Evolutionary conservation across 1,140 invertebrate genomes (phyloP).

Genomic region (Caenorhabditis inopinata): DNA sequence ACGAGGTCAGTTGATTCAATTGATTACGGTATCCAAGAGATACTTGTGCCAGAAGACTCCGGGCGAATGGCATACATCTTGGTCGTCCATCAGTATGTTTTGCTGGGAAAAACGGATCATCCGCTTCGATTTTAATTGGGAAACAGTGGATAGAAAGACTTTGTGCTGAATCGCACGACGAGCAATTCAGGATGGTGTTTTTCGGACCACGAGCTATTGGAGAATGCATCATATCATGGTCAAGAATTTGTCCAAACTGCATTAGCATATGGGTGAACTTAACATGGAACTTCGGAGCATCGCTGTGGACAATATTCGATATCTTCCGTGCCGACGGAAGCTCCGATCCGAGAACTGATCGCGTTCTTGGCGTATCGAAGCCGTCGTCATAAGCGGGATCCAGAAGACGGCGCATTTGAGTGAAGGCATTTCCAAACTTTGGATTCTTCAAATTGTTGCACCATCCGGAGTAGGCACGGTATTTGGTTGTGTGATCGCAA

Average conservation of each 20-base stretch:
- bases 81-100: slow-evolving; percentile 75
- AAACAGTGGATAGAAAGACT: slow-evolving; percentile 69
- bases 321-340: slow-evolving; percentile 77
- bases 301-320: slow-evolving; percentile 82
- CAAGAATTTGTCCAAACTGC: slow-evolving; percentile 77
- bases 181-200: slow-evolving; percentile 62
- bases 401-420: slow-evolving; percentile 80
- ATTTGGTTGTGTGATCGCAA: slow-evolving; percentile 80
- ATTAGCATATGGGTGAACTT: slow-evolving; percentile 64
- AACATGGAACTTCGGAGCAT: slow-evolving; percentile 67
- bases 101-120: slow-evolving; percentile 72
- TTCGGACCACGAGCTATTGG: slow-evolving; percentile 78
- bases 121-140: slow-evolving; percentile 71
- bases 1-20: slow-evolving; percentile 78
- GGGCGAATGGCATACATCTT: slow-evolving; percentile 87
- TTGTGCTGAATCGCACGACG: slow-evolving; percentile 58
- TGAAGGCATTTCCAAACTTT: slow-evolving; percentile 74
- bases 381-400: slow-evolving; percentile 86
- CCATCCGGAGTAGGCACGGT: slow-evolving; percentile 80
- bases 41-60: slow-evolving; percentile 84
- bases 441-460: slow-evolving; percentile 88
- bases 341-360: slow-evolving; percentile 43
- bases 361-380: slow-evolving; percentile 56
- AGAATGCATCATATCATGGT: slow-evolving; percentile 87
- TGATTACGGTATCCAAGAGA: slow-evolving; percentile 68